Evolutionary conservation across 2,888 invertebrate species (phyloP), one percentile per base, ranked within the genome.

Genomic region (Chrysolina americana): DNA sequence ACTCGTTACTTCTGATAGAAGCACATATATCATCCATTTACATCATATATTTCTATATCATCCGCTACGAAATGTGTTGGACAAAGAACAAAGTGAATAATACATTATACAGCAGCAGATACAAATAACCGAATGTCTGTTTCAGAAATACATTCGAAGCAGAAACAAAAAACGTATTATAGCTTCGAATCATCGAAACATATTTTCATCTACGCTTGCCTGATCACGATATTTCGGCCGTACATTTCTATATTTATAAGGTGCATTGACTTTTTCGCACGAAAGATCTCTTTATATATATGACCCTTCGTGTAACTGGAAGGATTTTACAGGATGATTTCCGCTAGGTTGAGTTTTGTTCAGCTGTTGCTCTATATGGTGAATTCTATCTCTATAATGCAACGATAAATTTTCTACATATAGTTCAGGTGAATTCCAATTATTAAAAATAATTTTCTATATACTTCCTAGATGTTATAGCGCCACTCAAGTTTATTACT

Each of bases 231-330:
- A 73, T 73, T 68, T 73, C 36, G 23, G 59, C 68, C 44, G 56
- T 66, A 63, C 63, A 68, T 73, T 73, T 73, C 68, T 73, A 68
- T 73, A 73, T 73, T 73, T 73, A 73, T 73, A 68, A 64, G 73
- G 63, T 68, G 66, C 68, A 48, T 63, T 59, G 50, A 65, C 72
- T 59, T 68, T 62, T 59, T 68, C 68, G 66, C 65, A 62, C 65
- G 62, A 62, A 41, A 68, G 63, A 65, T 56, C 63, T 56, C 48
- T 47, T 53, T 71, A 65, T 66, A 73, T 66, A 73, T 68, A 66
- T 66, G 50, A 41, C 28, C 71, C 56, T 59, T 72, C 72, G 63
- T 68, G 72, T 68, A 62, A 63, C 50, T 50, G 47, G 41, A 63
- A 62, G 63, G 68, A 63, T 47, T 17, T 59, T 36, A 59, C 59